Evolutionary conservation across 1,140 invertebrate species (phyloP), one percentile per base, ranked within the genome.

Genomic region (Nephila pilipes): DNA sequence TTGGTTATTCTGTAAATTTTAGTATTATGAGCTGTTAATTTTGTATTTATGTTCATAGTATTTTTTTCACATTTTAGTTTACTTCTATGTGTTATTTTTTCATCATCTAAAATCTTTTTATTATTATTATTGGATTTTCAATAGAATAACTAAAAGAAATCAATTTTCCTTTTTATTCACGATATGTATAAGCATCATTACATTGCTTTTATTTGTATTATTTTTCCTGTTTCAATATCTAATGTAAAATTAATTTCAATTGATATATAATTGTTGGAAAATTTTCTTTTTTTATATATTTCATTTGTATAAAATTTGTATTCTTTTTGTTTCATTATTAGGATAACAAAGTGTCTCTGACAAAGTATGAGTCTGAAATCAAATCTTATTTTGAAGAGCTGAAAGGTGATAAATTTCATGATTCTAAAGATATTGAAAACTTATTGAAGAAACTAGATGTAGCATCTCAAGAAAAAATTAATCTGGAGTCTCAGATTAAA

Each of bases 341-440:
- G 92, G 85, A 83, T 6, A 83, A 65, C 38, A 58, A 88, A 22
- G 12, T 12, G 18, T 88, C 36, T 10, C 69, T 81, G 25, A 83
- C 29, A 55, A 54, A 89, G 36, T 93, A 69, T 93, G 92, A 93
- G 85, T 36, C 20, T 5, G 80, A 90, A 58, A 16, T 85, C n/a
- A 89, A 36, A 89, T 87, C 16, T 32, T 83, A 83, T n/a, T 46
- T 93, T 8, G 54, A 69, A n/a, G 65, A 58, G n/a, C 29, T 79
- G 36, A 93, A 93, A 32, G 38, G 29, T 63, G 38, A 81, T 3
- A 89, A 85, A n/a, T 58, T 18, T 69, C 75, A 88, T 54, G 79
- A 57, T 85, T 83, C 75, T 69, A 89, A 89, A 69, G 92, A 93
- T 90, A 16, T 69, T 54, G 80, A 89, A 69, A 90, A 83, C 29